phyloP scores from a whole-genome alignment of 2,888 invertebrate species.

The Andrena minutula region DNA sequence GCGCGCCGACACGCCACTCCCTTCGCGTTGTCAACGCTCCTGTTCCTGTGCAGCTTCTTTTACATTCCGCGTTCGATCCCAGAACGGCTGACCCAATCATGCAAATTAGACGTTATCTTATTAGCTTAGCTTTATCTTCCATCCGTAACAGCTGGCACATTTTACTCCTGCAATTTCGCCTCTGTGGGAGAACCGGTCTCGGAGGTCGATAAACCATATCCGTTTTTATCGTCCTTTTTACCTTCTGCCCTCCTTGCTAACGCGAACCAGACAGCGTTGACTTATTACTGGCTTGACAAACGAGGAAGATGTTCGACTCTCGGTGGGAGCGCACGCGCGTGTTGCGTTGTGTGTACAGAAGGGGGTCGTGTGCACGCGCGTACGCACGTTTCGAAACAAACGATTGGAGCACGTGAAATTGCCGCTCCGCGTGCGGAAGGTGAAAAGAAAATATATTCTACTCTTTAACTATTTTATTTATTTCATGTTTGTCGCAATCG shows the following conservation, averaged over 20 bases:
- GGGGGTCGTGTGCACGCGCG: no score
- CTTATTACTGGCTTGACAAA: conserved; percentile 66
- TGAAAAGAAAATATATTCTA: no score
- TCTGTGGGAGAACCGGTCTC: conserved; percentile 42
- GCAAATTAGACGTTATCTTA: conserved; percentile 65
- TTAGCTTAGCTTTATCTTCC: conserved; percentile 61
- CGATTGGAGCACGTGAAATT: no score
- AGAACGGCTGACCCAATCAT: conserved; percentile 58
- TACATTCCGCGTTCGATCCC: conserved; percentile 55
- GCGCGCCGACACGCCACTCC: neutral
- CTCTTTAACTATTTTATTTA: no score
- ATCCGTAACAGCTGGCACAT: conserved; percentile 65
- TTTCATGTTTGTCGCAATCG: no score
- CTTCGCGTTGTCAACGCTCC: conserved; percentile 41
- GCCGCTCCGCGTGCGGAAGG: no score
- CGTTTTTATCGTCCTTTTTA: conserved; percentile 54
- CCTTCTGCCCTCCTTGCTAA: conserved; percentile 16
- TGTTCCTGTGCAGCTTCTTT: conserved; percentile 30
- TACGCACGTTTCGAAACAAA: no score
- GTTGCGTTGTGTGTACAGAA: neutral
- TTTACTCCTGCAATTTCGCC: conserved; percentile 59
- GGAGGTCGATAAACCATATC: conserved; percentile 63
- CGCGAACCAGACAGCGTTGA: conserved; percentile 52
- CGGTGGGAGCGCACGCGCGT: neutral
- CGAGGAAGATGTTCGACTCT: conserved; percentile 29